Base-by-base conservation (phyloP, 2,113 vertebrate genomes). In the Empidonax traillii region DNA sequence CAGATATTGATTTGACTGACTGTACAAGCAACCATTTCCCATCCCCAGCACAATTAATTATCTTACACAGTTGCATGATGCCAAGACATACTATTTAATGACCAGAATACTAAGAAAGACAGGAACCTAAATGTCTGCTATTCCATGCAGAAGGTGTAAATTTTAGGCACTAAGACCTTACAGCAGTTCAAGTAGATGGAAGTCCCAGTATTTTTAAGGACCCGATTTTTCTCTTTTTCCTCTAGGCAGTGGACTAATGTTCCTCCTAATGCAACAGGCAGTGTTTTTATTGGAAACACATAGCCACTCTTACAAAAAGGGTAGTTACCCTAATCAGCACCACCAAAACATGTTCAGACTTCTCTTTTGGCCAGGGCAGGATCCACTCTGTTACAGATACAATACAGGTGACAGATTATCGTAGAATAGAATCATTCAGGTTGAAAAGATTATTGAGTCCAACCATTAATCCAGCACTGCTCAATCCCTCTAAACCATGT, bases 41-140 rank as follows among this genome's bases (percentile, higher is more conserved):
- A 69, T 80, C 35, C 67, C 24, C 47, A 88, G 51, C 58, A 88
- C 55, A 94, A 79, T 59, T 94, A 91, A 95, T 95, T 95, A 85
- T 80, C 72, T 85, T 71, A 81, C 58, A 51, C 19, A 47, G 43
- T 77, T 94, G 69, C 20, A 44, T 9, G 75, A 88, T 77, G 55
- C 47, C 89, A 90, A 83, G 65, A 43, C 37, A 69, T 49, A 58
- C 44, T 69, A 53, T 62, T 93, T 91, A 95, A 93, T 65, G 85
- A 87, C 33, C 43, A 77, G 55, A 90, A 77, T 51, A 90, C 8
- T 15, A 88, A 30, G 18, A 83, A 83, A 83, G 82, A 44, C 37
- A 85, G 43, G 19, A 91, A 55, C 51, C 37, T 71, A 69, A 44
- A 47, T 35, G 72, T 59, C 58, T 85, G 53, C 37, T 87, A 41